These are phyloP conservation scores for Scolanthus callimorphus DNA, from an alignment of 92 coral and sea anemone genomes.

Conservation along the genomic window DNA sequence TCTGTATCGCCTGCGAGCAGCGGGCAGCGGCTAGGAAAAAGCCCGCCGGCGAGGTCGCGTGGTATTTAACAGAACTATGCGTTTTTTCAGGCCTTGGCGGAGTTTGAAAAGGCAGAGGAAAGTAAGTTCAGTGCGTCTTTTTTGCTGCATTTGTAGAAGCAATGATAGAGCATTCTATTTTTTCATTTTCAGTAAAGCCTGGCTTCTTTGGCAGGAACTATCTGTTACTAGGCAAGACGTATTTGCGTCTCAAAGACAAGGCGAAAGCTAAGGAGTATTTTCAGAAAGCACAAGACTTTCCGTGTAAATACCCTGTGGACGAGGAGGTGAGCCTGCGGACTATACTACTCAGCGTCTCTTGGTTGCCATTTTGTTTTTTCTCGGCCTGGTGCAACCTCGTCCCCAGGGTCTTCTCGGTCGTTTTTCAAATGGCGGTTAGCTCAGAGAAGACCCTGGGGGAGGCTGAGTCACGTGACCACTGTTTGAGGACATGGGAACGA, in stretches of 20 bases:
- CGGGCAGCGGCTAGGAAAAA: too few species aligned
- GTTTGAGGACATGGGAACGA: too few species aligned
- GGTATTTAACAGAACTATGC: too few species aligned
- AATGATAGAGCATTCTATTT: background rate
- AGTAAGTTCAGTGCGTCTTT: slow-evolving; percentile 4
- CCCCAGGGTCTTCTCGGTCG: too few species aligned
- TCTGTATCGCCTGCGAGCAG: too few species aligned
- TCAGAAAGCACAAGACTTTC: slow-evolving; percentile 20
- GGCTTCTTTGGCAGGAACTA: slow-evolving; percentile 12
- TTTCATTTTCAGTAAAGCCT: slow-evolving; percentile 21
- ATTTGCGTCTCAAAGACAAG: slow-evolving; percentile 2
- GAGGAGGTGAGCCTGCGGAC: slow-evolving; percentile 30
- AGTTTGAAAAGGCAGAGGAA: slow-evolving; percentile 22
- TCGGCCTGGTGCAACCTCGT: too few species aligned
- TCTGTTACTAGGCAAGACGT: slow-evolving; percentile 23
- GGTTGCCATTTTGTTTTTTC: too few species aligned
- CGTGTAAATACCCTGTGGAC: slow-evolving; percentile 20
- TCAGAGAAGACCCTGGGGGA: too few species aligned
- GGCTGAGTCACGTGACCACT: too few species aligned
- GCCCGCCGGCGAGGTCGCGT: too few species aligned
- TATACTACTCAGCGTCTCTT: too few species aligned
- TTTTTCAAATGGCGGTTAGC: too few species aligned
- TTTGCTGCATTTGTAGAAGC: background rate
- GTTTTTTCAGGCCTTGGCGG: slow-evolving; percentile 22
- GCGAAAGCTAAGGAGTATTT: slow-evolving; percentile 21